phyloP scores from a whole-genome alignment of 2,113 vertebrate species.

The Cercocebus atys region DNA sequence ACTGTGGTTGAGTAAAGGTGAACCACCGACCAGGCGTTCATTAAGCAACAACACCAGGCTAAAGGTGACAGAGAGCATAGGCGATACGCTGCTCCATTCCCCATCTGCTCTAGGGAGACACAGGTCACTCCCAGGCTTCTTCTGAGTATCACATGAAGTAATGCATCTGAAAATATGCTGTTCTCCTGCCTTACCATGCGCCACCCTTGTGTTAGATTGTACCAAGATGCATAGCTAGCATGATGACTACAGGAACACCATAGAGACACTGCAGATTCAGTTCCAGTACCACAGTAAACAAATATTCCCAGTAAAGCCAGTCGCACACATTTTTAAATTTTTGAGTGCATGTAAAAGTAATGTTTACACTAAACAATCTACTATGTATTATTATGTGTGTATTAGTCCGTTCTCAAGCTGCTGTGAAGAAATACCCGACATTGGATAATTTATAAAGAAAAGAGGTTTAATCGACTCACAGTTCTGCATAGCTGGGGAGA shows the following conservation, averaged over 20 bases:
- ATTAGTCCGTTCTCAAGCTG: too few species aligned
- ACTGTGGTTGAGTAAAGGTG: not conserved
- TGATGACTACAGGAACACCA: not conserved
- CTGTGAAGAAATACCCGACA: too few species aligned
- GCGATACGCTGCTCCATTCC: too few species aligned
- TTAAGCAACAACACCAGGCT: not conserved
- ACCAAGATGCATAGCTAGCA: not conserved
- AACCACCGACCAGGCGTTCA: not conserved
- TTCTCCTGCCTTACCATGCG: not conserved
- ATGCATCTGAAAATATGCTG: not conserved
- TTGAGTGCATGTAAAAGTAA: not conserved
- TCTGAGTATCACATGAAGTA: not conserved
- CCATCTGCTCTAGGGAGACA: not conserved
- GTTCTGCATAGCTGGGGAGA: too few species aligned
- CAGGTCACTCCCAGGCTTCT: not conserved
- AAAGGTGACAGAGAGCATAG: too few species aligned
- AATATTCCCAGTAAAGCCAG: not conserved
- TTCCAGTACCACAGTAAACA: not conserved
- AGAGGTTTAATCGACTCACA: too few species aligned
- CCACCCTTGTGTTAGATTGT: not conserved
- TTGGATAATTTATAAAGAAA: too few species aligned
- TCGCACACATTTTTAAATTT: not conserved
- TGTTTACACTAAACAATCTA: not conserved
- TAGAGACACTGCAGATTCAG: not conserved
- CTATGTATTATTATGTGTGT: not conserved